phyloP scores from a whole-genome alignment of 2,888 invertebrate genomes.

The Ennomos erosarius region DNA sequence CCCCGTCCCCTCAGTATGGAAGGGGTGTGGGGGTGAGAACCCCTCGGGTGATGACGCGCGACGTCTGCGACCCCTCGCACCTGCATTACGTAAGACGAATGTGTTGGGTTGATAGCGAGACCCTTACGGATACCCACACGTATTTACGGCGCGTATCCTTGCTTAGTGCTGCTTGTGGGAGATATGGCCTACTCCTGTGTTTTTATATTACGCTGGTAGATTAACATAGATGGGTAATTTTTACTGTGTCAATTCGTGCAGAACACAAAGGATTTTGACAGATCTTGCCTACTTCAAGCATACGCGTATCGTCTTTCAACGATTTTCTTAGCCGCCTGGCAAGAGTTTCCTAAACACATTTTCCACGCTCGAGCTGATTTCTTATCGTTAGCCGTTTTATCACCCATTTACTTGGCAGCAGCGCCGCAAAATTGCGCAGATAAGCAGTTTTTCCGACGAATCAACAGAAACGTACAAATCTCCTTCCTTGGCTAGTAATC shows the following conservation, averaged over 20 bases:
- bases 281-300: too few relatives aligned
- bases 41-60: slow-evolving; percentile 53
- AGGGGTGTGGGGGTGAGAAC: slow-evolving; percentile 45
- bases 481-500: slow-evolving; percentile 39
- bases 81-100: slow-evolving; percentile 75
- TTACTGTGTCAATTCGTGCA: too few relatives aligned
- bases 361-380: slow-evolving; percentile 7
- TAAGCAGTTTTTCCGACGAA: slow-evolving; percentile 23
- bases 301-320: slow-evolving; percentile 3
- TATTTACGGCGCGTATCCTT: slow-evolving; percentile 27
- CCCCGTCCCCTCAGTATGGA: slow-evolving; percentile 36
- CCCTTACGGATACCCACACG: slow-evolving; percentile 36
- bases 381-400: slow-evolving; percentile 27
- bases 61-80: slow-evolving; percentile 54
- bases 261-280: too few relatives aligned
- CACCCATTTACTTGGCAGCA: slow-evolving; percentile 21
- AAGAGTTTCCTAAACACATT: slow-evolving; percentile 10
- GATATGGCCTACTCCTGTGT: slow-evolving; percentile 16
- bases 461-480: slow-evolving; percentile 12
- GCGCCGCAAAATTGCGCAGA: slow-evolving; percentile 23
- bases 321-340: slow-evolving; percentile 5
- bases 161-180: slow-evolving; percentile 22
- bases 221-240: not conserved
- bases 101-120: slow-evolving; percentile 55
- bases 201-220: slow-evolving; percentile 4